Evolutionary conservation across 2,797 vertebrate species (phyloP).

Genomic region (Myioborus miniatus): DNA sequence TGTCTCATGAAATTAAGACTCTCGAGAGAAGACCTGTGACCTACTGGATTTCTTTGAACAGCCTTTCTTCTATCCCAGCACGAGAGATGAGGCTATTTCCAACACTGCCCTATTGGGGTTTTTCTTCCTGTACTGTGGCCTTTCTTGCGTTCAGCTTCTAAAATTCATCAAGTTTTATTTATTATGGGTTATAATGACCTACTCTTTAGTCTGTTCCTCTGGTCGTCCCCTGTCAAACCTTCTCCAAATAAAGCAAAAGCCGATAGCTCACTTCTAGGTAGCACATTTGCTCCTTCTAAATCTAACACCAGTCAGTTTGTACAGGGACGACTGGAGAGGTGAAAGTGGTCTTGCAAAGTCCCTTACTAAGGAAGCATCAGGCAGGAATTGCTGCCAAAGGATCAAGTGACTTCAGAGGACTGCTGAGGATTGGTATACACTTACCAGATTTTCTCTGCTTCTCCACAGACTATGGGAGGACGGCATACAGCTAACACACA

Average conservation of each 20-base stretch:
- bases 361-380: not conserved
- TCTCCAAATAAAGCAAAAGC: not conserved
- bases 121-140: not conserved
- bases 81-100: not conserved
- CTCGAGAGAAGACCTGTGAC: not conserved
- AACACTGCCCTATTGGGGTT: rapidly evolving
- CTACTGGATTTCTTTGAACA: not conserved
- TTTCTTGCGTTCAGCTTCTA: not conserved
- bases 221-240: not conserved
- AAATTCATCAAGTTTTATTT: not conserved
- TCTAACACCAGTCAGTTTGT: not conserved
- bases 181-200: not conserved
- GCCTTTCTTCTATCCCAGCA: not conserved
- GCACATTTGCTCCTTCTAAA: not conserved
- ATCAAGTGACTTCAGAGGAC: not conserved
- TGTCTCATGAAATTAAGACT: not conserved
- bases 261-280: not conserved
- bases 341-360: not conserved
- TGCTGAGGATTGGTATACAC: not conserved
- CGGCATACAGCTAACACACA: not conserved
- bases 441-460: not conserved
- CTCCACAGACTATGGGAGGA: not conserved
- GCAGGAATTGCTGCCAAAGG: not conserved
- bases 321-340: not conserved
- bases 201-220: not conserved